phyloP scores from a whole-genome alignment of 2,888 invertebrate species.

The Tenthredo scrophulariae region DNA sequence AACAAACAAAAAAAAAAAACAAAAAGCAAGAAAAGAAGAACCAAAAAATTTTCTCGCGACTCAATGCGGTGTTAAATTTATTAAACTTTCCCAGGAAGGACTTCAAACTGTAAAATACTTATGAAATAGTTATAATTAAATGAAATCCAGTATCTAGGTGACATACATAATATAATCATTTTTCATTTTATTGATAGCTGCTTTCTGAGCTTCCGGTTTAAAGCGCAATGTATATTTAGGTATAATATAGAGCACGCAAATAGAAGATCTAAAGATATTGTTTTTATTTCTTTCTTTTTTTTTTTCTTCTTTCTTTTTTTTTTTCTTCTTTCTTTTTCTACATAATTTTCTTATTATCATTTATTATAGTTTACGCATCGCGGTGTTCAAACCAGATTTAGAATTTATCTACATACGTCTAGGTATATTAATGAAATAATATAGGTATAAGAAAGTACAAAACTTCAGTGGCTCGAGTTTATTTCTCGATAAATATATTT shows the following conservation, averaged over 20 bases:
- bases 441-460: not conserved
- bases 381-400: slow-evolving; percentile 15
- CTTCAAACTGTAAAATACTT: not conserved
- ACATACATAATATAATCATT: not conserved
- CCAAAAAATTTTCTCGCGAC: not conserved
- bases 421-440: not conserved
- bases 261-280: not conserved
- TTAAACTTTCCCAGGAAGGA: not conserved
- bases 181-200: not conserved
- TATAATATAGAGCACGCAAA: not conserved
- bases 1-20: not conserved
- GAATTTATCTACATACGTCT: not conserved
- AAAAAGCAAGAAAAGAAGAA: not conserved
- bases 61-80: not conserved
- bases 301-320: not conserved
- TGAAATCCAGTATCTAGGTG: not conserved
- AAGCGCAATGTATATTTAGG: not conserved
- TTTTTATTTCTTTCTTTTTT: not conserved
- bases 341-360: not conserved
- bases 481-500: slow-evolving; percentile 15
- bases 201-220: not conserved
- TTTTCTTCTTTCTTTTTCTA: too few relatives aligned
- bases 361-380: not conserved
- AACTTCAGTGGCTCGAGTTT: slow-evolving; percentile 8
- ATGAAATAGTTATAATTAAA: not conserved